These are phyloP conservation scores for Pampus argenteus DNA, from an alignment of 2,797 vertebrate species.

Conservation along the genomic window DNA sequence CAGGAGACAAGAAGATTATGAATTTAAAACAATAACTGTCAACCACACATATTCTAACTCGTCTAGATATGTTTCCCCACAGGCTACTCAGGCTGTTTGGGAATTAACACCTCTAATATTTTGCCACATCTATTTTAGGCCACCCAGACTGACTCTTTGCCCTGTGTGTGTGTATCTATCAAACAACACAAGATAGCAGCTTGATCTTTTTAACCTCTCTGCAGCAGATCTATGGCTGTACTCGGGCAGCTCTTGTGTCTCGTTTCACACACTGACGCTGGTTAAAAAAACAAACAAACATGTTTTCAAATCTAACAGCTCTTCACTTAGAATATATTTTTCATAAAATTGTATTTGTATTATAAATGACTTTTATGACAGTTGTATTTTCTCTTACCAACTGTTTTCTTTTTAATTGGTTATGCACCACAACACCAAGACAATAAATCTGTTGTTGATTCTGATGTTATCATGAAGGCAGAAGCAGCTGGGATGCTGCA, in stretches of 20 bases:
- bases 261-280: neutral
- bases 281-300: no score
- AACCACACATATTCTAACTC: neutral
- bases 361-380: neutral
- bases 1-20: no score
- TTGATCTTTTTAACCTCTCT: constrained; percentile 10
- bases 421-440: neutral
- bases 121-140: constrained; percentile 29
- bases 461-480: constrained; percentile 3
- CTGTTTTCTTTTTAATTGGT: neutral
- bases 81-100: neutral
- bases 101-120: constrained; percentile 13
- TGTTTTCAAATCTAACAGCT: neutral
- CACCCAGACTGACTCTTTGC: constrained; percentile 2
- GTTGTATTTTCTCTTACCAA: neutral
- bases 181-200: constrained; percentile 15
- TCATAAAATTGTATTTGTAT: neutral
- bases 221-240: constrained; percentile 10
- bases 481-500: constrained; percentile 44
- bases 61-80: neutral
- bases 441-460: neutral
- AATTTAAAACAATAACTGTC: neutral
- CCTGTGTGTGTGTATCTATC: constrained; percentile 30
- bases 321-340: neutral
- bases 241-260: constrained; percentile 18